These are phyloP conservation scores for Neoarius graeffei DNA, from an alignment of 2,113 vertebrate genomes.

Conservation along the genomic window DNA sequence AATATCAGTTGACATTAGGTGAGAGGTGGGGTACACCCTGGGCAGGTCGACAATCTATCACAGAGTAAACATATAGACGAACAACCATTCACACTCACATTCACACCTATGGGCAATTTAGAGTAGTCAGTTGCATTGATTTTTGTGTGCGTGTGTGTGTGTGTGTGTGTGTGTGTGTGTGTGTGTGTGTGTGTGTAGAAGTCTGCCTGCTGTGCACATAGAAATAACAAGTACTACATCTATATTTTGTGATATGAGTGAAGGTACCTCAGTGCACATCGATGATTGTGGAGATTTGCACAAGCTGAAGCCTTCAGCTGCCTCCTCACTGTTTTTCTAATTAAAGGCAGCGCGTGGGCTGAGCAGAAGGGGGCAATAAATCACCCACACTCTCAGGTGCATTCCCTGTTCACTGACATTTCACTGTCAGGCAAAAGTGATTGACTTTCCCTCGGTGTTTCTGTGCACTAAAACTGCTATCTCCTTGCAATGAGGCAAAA, in stretches of 20 bases:
- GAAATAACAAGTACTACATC: slow-evolving; percentile 35
- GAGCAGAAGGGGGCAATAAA: slow-evolving; percentile 73
- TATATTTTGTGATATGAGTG: slow-evolving; percentile 50
- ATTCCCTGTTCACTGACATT: slow-evolving; percentile 67
- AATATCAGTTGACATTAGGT: too few species aligned
- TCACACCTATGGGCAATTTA: too few species aligned
- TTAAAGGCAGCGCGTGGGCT: slow-evolving; percentile 75
- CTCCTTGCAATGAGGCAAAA: slow-evolving; percentile 28
- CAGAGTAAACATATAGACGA: too few species aligned
- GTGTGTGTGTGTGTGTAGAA: background rate
- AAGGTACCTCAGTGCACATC: slow-evolving; percentile 59
- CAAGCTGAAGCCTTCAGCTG: slow-evolving; percentile 69
- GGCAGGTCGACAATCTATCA: too few species aligned
- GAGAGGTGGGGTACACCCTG: too few species aligned
- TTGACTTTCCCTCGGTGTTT: slow-evolving; percentile 68
- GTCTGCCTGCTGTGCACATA: background rate
- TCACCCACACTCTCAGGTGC: slow-evolving; percentile 75
- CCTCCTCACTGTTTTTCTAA: slow-evolving; percentile 76
- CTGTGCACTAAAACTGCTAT: slow-evolving; percentile 20
- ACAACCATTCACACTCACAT: too few species aligned
- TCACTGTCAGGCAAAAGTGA: slow-evolving; percentile 69
- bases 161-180: too few species aligned
- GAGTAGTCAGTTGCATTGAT: too few species aligned
- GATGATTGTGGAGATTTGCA: slow-evolving; percentile 67
- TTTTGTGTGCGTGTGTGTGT: too few species aligned